phyloP scores from a whole-genome alignment of 2,888 invertebrate genomes.

The Chaitophorus viminalis region DNA sequence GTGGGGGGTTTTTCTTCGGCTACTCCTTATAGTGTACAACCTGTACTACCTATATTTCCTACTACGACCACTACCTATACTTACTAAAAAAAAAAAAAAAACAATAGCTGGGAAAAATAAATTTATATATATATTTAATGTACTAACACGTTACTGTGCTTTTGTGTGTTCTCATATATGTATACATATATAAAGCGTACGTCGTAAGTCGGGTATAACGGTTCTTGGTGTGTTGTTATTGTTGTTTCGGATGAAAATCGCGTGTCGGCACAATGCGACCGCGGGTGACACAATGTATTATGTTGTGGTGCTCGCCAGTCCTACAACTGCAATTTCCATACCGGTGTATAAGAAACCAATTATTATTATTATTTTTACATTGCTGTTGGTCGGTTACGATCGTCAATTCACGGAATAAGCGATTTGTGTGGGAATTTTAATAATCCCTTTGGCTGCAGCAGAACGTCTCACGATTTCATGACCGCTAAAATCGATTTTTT shows the following conservation, averaged over 20 bases:
- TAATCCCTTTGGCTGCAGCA: neutral
- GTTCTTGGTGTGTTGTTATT: neutral
- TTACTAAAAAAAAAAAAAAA: neutral
- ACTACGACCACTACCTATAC: neutral
- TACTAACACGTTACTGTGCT: constrained; percentile 5
- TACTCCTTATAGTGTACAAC: neutral
- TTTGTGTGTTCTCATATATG: neutral
- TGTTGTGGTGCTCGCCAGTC: neutral
- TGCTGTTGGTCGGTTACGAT: neutral
- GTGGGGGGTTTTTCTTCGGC: neutral
- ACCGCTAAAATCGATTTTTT: constrained; percentile 27
- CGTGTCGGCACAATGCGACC: neutral
- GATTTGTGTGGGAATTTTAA: constrained; percentile 37
- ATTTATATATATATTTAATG: neutral
- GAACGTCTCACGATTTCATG: constrained; percentile 41
- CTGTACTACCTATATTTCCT: neutral
- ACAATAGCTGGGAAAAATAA: constrained; percentile 41
- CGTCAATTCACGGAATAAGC: neutral
- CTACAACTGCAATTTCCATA: too few species aligned
- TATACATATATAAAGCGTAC: neutral
- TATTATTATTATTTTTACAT: neutral
- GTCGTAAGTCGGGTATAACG: neutral
- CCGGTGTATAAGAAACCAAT: neutral
- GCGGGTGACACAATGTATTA: neutral
- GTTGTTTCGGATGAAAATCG: constrained; percentile 34